Evolutionary conservation across 1,140 invertebrate species (phyloP), one percentile per base, ranked within the genome.

Genomic region (Bombus sylvicola): DNA sequence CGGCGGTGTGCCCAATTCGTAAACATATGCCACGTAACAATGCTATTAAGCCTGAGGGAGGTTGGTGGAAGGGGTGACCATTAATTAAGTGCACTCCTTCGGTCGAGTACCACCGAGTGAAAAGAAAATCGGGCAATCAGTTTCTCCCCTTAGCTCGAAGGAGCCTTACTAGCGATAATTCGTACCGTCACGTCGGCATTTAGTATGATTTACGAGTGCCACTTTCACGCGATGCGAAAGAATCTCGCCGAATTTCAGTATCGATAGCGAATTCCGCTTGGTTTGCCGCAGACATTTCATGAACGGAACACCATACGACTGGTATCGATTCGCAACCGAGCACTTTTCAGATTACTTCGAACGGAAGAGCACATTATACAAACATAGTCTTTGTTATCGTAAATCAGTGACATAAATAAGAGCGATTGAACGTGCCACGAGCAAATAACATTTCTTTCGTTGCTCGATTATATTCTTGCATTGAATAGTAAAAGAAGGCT

Each of bases 81-180:
- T 88, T 90, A 90, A 90, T 90, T 88, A 90, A 90, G 89, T 53
- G 87, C 81, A 59, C 81, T 88, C 68, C 71, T 83, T 78, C 28
- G 31, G 31, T 78, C 43, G 74, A 86, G 89, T 71, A 68, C 6
- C 18, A 31, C 15, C 39, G 22, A 31, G 73, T 69, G 68, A 62
- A 87, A 78, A 79, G 80, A 75, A 71, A 68, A 39, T 37, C 53
- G n/a, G 37, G 22, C 41, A 34, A 76, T 59, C 76, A 43, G 37
- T 25, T 31, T 28, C 53, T 37, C 75, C 62, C 18, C 64, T 81
- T 73, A 18, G 31, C n/a, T 22, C 59, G 81, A 74, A 68, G 57
- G 64, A 75, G 71, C 53, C 47, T 31, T 53, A 22, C 66, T 74
- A 31, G 66, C 66, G 47, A 41, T 76, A 83, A 83, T 83, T 62